A percentile compares a stretch with the other conserved stretches of the same genome.
Conservation (phyloP, 2,113 vertebrate genomes). For the Cephalopholis sonnerati region DNA sequence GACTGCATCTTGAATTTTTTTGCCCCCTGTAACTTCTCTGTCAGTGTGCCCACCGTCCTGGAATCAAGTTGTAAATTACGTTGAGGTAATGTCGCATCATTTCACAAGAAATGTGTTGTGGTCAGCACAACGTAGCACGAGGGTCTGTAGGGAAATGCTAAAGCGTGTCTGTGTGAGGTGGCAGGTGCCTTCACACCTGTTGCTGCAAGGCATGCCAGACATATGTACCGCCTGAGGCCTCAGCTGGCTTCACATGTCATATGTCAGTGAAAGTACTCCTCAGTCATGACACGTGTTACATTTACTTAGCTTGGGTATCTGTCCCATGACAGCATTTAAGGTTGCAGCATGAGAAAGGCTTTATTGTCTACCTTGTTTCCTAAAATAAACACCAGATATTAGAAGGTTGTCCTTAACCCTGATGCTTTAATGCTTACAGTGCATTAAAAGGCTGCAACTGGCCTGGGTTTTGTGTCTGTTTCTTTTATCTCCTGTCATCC, state of each 20-base stretch:
- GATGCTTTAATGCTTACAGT: neutral
- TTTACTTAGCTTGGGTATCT: neutral
- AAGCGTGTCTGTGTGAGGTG: slow-evolving; percentile 28
- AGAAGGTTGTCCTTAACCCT: neutral
- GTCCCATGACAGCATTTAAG: neutral
- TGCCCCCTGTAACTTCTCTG: neutral
- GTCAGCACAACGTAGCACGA: neutral
- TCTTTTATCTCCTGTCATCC: slow-evolving; percentile 16
- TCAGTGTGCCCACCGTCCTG: neutral
- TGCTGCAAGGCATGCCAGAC: slow-evolving; percentile 3
- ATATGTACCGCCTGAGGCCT: slow-evolving; percentile 1
- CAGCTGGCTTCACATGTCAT: slow-evolving; percentile 42
- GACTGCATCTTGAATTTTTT: neutral
- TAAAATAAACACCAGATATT: neutral
- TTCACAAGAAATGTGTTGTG: neutral
- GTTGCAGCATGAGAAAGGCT: neutral
- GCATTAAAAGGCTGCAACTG: neutral
- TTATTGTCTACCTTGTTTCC: neutral
- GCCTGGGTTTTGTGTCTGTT: neutral
- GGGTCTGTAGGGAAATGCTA: slow-evolving; percentile 11
- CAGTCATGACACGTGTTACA: neutral
- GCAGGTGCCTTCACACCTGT: slow-evolving; percentile 65
- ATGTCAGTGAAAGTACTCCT: slow-evolving; percentile 19
- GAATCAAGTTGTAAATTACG: neutral
- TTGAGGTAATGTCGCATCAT: accelerated